Conservation (phyloP, 2,888 invertebrate genomes). For the Frankliniella intonsa region DNA sequence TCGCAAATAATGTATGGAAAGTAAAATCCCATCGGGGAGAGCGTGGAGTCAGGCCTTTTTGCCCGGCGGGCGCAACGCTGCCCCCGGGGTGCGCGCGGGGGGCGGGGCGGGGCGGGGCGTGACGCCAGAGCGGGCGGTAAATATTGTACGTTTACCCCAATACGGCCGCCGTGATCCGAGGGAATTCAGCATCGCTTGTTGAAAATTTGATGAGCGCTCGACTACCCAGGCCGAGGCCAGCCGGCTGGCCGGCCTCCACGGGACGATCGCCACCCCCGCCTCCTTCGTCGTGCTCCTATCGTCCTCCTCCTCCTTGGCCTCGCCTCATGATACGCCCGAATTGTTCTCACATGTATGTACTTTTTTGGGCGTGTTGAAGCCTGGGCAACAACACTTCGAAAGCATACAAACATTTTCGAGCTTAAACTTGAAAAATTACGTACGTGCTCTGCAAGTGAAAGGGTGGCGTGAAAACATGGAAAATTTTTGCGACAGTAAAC, state of each 20-base stretch:
- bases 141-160: slow-evolving; percentile 17
- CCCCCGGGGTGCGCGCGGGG: background rate
- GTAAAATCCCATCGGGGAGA: slow-evolving; percentile 11
- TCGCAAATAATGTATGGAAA: slow-evolving; percentile 22
- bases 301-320: no score
- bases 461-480: no score
- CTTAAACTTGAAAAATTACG: no score
- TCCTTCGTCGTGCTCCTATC: background rate
- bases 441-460: no score
- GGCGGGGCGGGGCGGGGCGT: background rate
- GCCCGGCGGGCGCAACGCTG: background rate
- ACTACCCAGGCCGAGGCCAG: background rate
- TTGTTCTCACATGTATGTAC: no score
- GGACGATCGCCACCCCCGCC: background rate
- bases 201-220: background rate
- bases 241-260: background rate
- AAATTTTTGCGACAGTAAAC: no score
- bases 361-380: no score
- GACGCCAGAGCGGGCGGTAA: background rate
- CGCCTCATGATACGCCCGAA: no score
- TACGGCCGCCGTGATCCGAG: slow-evolving; percentile 1
- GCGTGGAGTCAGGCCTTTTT: background rate
- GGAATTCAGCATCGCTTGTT: slow-evolving; percentile 22
- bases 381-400: no score
- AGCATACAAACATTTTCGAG: no score